phyloP scores from a whole-genome alignment of 2,888 invertebrate genomes.

The Pimpla rufipes region DNA sequence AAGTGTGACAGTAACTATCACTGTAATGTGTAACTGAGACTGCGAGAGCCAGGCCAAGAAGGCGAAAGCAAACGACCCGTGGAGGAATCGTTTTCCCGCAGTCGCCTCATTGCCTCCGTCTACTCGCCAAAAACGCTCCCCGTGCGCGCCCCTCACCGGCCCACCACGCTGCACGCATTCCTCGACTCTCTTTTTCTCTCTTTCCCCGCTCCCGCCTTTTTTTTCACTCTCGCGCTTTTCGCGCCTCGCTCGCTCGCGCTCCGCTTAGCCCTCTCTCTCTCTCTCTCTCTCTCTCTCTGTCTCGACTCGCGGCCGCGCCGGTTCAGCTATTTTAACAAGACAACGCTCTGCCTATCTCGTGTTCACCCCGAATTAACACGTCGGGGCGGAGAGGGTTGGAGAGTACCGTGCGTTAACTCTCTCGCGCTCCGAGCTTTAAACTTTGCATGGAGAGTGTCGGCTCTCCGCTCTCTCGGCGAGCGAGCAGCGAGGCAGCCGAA shows the following conservation, averaged over 20 bases:
- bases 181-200: slow-evolving; percentile 12
- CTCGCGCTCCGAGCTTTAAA: slow-evolving; percentile 66
- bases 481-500: slow-evolving; percentile 7
- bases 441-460: slow-evolving; percentile 54
- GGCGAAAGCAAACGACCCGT: slow-evolving; percentile 61
- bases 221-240: too few relatives aligned
- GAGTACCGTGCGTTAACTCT: slow-evolving; percentile 39
- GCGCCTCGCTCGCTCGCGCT: background rate
- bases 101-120: slow-evolving; percentile 50
- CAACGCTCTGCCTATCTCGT: slow-evolving; percentile 51
- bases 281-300: slow-evolving; percentile 9
- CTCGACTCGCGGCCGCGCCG: slow-evolving; percentile 14
- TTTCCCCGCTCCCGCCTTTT: background rate
- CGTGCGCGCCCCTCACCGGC: background rate
- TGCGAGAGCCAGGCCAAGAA: slow-evolving; percentile 23
- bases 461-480: slow-evolving; percentile 17
- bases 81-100: slow-evolving; percentile 65
- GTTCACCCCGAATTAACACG: slow-evolving; percentile 66
- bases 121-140: slow-evolving; percentile 22
- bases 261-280: too few relatives aligned
- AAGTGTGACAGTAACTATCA: too few relatives aligned
- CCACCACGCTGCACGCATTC: slow-evolving; percentile 37
- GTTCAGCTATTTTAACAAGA: slow-evolving; percentile 61
- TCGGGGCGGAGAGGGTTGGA: slow-evolving; percentile 42
- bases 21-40: too few relatives aligned